Evolutionary conservation across 2,888 invertebrate genomes (phyloP), one percentile per base, ranked within the genome.

Genomic region (Torymus texanus): DNA sequence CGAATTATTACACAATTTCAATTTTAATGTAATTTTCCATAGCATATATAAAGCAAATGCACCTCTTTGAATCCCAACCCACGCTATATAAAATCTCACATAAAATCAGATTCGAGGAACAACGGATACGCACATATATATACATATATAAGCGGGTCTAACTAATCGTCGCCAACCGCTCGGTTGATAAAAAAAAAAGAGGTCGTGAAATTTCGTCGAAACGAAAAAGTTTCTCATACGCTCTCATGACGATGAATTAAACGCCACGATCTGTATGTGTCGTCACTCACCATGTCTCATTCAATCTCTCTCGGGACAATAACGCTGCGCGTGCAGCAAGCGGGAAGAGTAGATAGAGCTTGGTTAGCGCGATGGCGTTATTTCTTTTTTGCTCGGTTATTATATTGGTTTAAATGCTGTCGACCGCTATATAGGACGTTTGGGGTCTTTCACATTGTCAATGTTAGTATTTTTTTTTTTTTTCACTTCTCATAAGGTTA

Each of bases 141-240:
- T 3, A 29, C 29, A 18, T 16, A n/a, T n/a, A n/a, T 21, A 21
- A 21, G 51, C 16, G 12, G 59, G 41, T 5, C n/a, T 58, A 72
- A 63, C 50, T 11, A 63, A 51, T 63, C 53, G 63, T 63, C 68
- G 68, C 56, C 70, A n/a, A 8, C 11, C 5, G 29, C 10, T 1
- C 12, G 5, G 18, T 29, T 29, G 41, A 61, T 21, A n/a, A n/a
- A 63, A 61, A 24, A 24, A 29, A 12, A 13, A 55, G 0, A 29
- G 41, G 14, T 12, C 18, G 13, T 68, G 21, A 55, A 70, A 80
- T 77, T 80, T 77, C 72, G 56, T 4, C 14, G 80, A 81, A 79
- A 79, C 66, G 74, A 81, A 81, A 81, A 78, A 71, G 78, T 62
- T 16, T 61, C 53, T 11, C 12, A 41, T 56, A 62, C 67, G 62